A percentile compares a stretch with the other conserved stretches of the same genome.
Conservation (phyloP, 2,888 invertebrate species). For the Leptinotarsa peninsularis region DNA sequence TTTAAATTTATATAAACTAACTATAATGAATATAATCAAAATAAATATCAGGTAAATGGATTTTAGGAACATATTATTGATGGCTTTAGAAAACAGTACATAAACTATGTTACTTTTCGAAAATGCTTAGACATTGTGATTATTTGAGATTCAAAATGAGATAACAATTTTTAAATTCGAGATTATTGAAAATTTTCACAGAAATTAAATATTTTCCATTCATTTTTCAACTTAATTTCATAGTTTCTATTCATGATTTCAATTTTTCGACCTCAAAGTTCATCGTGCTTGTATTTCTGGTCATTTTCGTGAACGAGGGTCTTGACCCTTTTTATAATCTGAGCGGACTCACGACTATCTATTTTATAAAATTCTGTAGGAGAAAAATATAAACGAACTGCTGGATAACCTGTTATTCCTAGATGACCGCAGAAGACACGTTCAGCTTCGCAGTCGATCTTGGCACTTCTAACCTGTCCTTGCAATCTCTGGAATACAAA, state of each 20-base stretch:
- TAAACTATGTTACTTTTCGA: too few relatives aligned
- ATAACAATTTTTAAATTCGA: background rate
- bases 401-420: slow-evolving; percentile 72
- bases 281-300: slow-evolving; percentile 63
- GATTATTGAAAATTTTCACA: background rate
- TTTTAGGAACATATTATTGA: too few relatives aligned
- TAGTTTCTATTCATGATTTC: too few relatives aligned
- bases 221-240: too few relatives aligned
- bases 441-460: slow-evolving; percentile 75
- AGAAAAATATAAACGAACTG: slow-evolving; percentile 68
- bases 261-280: slow-evolving; percentile 28
- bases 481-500: slow-evolving; percentile 65
- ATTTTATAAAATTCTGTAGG: slow-evolving; percentile 57
- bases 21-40: background rate
- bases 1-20: background rate
- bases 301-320: slow-evolving; percentile 42
- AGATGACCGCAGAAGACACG: slow-evolving; percentile 69
- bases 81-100: too few relatives aligned
- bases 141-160: background rate
- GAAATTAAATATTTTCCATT: background rate
- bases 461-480: slow-evolving; percentile 71
- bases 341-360: slow-evolving; percentile 45
- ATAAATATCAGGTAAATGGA: background rate
- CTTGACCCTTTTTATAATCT: slow-evolving; percentile 50
- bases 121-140: too few relatives aligned